These are phyloP conservation scores for Dexiosoma caninum DNA, from an alignment of 2,888 invertebrate species.

Conservation along the genomic window DNA sequence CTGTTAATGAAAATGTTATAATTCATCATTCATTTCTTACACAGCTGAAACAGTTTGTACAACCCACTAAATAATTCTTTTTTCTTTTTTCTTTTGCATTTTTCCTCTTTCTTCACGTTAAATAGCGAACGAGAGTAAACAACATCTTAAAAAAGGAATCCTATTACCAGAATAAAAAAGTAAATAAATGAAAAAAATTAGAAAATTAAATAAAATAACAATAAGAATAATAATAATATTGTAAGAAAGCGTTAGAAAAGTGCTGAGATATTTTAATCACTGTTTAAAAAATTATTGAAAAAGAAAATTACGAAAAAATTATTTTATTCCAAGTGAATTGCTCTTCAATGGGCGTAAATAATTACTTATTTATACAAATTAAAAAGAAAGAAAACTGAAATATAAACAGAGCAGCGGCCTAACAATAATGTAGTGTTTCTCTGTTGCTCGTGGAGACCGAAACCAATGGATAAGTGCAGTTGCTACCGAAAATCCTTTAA, in stretches of 20 bases:
- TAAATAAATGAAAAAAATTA: neutral
- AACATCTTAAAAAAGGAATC: conserved; percentile 1
- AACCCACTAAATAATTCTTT: conserved; percentile 14
- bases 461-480: conserved; percentile 27
- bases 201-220: neutral
- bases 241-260: neutral
- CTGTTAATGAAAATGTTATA: conserved; percentile 40
- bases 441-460: neutral
- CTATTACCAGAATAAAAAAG: neutral
- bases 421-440: neutral
- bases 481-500: neutral
- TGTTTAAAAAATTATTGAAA: neutral
- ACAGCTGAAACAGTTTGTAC: neutral
- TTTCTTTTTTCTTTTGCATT: neutral
- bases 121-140: neutral
- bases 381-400: neutral
- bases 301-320: neutral
- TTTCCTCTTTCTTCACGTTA: neutral
- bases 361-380: conserved; percentile 1
- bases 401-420: neutral
- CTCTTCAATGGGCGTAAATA: neutral
- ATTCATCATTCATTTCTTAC: neutral
- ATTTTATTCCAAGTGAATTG: conserved; percentile 7
- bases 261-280: conserved; percentile 18
- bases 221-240: neutral